Evolutionary conservation across 2,888 invertebrate genomes (phyloP).

Genomic region (Andrena minutula): DNA sequence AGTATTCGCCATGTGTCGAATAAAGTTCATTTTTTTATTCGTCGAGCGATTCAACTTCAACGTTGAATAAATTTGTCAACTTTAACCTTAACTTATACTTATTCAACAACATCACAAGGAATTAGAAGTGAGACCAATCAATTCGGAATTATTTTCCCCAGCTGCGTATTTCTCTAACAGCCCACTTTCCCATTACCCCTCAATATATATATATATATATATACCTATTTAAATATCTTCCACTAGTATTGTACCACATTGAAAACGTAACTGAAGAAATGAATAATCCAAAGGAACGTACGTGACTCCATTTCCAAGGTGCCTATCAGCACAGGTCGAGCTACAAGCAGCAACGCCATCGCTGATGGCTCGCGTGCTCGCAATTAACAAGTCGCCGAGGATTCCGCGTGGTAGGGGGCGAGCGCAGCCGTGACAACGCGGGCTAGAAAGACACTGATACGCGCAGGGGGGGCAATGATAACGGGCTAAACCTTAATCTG

Average conservation of each 20-base stretch:
- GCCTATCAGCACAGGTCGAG: constrained; percentile 24
- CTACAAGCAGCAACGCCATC: constrained; percentile 57
- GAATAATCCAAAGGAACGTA: background rate
- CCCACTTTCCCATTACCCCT: no score
- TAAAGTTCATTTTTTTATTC: no score
- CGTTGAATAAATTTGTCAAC: no score
- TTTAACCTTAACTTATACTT: no score
- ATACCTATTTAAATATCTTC: background rate
- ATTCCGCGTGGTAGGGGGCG: constrained; percentile 44
- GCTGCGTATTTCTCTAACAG: no score
- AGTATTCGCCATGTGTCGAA: no score
- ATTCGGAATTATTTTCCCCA: no score
- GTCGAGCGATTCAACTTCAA: no score
- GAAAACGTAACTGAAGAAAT: background rate
- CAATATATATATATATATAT: no score
- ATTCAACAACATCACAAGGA: no score
- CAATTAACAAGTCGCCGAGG: constrained; percentile 68
- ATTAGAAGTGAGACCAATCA: no score
- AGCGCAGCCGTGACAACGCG: constrained; percentile 34
- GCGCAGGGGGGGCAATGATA: constrained; percentile 70
- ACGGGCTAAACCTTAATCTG: constrained; percentile 77
- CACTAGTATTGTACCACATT: background rate
- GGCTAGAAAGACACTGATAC: constrained; percentile 68
- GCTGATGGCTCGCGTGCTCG: constrained; percentile 52
- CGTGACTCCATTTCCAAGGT: background rate